Evolutionary conservation across 2,113 vertebrate genomes (phyloP).

Genomic region (Colistium nudipinnis): DNA sequence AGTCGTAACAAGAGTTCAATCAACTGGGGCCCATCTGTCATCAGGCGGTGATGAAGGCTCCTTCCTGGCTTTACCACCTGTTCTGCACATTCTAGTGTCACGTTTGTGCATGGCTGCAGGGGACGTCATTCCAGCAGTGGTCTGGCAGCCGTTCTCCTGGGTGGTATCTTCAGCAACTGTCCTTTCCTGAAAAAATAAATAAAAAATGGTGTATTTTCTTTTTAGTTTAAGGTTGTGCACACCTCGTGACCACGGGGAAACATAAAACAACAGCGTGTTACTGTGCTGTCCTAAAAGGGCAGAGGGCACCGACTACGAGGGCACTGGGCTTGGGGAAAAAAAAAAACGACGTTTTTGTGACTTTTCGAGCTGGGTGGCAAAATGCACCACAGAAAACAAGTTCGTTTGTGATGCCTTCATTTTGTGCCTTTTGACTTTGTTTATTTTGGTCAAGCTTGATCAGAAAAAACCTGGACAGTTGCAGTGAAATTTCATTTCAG

Average conservation of each 20-base stretch:
- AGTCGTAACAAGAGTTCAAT: slow-evolving; percentile 18
- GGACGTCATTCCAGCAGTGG: slow-evolving; percentile 12
- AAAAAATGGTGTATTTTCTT: slow-evolving; percentile 19
- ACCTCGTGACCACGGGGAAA: slow-evolving; percentile 32
- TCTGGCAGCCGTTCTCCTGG: neutral
- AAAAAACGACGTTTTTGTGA: too few relatives aligned
- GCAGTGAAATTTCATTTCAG: neutral
- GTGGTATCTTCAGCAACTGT: slow-evolving; percentile 16
- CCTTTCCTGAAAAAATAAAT: slow-evolving; percentile 3
- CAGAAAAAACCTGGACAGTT: too few relatives aligned
- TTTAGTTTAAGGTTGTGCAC: slow-evolving; percentile 52
- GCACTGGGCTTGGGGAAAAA: neutral
- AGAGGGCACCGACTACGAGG: neutral
- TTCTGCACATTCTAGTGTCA: slow-evolving; percentile 36
- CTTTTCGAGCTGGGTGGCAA: neutral
- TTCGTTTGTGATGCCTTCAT: neutral
- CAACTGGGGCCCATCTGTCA: slow-evolving; percentile 52
- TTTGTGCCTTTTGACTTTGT: neutral
- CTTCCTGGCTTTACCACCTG: slow-evolving; percentile 58
- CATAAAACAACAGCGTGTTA: neutral
- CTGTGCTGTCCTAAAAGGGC: neutral
- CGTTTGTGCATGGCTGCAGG: slow-evolving; percentile 54
- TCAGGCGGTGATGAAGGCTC: slow-evolving; percentile 67
- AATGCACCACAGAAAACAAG: neutral
- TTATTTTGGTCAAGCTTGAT: too few relatives aligned